A percentile compares a stretch with the other conserved stretches of the same genome.
Evolutionary conservation across 2,113 vertebrate species (phyloP).

Genomic region (Melanerpes formicivorus): DNA sequence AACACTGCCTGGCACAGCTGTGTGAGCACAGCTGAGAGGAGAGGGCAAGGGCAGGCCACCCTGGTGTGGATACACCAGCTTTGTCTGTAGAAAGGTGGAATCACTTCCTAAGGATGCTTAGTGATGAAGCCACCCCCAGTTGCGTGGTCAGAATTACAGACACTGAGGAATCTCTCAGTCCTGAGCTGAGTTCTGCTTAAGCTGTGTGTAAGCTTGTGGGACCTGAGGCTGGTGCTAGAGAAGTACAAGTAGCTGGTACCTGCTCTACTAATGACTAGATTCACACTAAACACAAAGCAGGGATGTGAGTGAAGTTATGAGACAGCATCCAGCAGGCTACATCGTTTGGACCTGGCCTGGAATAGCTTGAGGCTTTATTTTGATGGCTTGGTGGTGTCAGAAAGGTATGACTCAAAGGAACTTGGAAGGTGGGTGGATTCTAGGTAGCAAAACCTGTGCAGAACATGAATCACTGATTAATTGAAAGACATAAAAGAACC

Average conservation of each 20-base stretch:
- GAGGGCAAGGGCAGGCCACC: neutral
- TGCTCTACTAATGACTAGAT: neutral
- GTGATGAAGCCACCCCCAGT: neutral
- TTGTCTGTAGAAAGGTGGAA: neutral
- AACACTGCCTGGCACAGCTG: neutral
- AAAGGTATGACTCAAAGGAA: neutral
- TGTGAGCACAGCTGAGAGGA: neutral
- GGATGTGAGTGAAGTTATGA: accelerated
- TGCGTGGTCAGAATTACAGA: neutral
- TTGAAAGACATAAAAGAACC: neutral
- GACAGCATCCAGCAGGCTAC: accelerated
- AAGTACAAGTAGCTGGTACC: neutral
- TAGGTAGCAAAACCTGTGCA: neutral
- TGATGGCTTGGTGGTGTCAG: neutral
- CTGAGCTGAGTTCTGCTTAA: neutral
- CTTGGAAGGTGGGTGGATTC: neutral
- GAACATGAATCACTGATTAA: slow-evolving; percentile 36
- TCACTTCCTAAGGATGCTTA: neutral
- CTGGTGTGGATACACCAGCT: accelerated
- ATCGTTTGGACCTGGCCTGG: neutral
- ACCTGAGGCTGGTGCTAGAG: neutral
- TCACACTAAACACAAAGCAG: neutral
- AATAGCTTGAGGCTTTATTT: neutral
- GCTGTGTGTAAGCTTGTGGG: neutral
- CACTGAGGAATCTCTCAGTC: neutral